Percentiles rank a stretch among this genome's conserved stretches.
phyloP scores from a whole-genome alignment of 2,113 vertebrate species.

The Scalopus aquaticus region DNA sequence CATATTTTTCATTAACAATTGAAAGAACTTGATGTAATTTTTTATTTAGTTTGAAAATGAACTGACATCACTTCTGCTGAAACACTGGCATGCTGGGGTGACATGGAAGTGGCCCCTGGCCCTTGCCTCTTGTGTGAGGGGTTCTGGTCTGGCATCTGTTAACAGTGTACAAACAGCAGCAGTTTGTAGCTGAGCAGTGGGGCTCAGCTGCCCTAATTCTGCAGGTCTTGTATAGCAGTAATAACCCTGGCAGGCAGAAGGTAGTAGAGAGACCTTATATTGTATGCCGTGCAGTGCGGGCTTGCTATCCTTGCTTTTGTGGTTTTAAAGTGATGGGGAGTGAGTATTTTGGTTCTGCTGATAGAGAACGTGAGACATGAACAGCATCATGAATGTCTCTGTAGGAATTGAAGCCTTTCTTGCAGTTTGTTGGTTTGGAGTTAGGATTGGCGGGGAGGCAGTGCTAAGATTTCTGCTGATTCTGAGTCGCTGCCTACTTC shows the following conservation, averaged over 20 bases:
- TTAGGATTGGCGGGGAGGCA: not conserved
- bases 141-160: not conserved
- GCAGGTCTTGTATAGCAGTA: not conserved
- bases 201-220: too few relatives aligned
- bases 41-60: slow-evolving; percentile 4
- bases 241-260: not conserved
- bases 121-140: not conserved
- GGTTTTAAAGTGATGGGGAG: not conserved
- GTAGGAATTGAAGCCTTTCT: not conserved
- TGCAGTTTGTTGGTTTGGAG: not conserved
- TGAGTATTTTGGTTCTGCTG: not conserved
- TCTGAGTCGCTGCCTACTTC: not conserved
- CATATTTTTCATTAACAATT: not conserved
- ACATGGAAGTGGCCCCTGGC: not conserved
- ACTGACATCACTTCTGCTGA: not conserved
- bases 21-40: not conserved
- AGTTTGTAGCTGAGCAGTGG: not conserved
- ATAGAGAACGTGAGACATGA: not conserved
- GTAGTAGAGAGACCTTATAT: not conserved
- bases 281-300: not conserved
- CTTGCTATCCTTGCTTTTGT: slow-evolving; percentile 31
- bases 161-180: fast-evolving
- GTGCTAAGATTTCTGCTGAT: not conserved
- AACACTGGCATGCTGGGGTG: not conserved
- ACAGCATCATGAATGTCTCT: not conserved